A percentile compares a stretch with the other conserved stretches of the same genome.
Evolutionary conservation across 2,797 vertebrate species (phyloP).

Genomic region (Melanotaenia pygmaea): DNA sequence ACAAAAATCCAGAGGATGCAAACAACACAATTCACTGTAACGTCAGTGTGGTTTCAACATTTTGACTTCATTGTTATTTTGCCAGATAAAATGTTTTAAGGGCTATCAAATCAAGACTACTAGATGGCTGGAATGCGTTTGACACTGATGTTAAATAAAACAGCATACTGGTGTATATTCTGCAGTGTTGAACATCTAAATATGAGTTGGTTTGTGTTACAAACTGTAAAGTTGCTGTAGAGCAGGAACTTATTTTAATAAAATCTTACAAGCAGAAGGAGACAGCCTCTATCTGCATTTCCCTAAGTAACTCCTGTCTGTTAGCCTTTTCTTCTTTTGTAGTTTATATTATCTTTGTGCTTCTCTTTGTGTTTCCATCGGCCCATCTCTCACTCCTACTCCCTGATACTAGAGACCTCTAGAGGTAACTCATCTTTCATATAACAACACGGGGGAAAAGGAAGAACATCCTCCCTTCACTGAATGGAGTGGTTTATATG

Average conservation of each 20-base stretch:
- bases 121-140: neutral
- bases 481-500: conserved; percentile 14
- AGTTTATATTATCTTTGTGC: conserved; percentile 17
- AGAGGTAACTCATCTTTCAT: conserved; percentile 35
- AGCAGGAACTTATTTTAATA: neutral
- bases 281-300: conserved; percentile 13
- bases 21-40: conserved; percentile 12
- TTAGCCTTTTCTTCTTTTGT: neutral
- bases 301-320: conserved; percentile 6
- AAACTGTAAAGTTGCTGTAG: conserved; percentile 3
- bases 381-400: conserved; percentile 9
- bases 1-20: conserved; percentile 29
- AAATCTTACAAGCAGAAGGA: neutral
- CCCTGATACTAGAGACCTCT: conserved; percentile 36
- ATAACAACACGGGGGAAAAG: conserved; percentile 29
- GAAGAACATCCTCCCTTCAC: neutral
- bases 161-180: no score
- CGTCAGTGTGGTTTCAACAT: neutral
- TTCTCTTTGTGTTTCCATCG: conserved; percentile 23
- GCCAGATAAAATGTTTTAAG: neutral
- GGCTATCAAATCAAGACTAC: neutral
- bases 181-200: neutral
- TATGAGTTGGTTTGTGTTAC: rapidly evolving
- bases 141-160: neutral
- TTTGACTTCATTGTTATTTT: neutral